A percentile compares a stretch with the other conserved stretches of the same genome.
Evolutionary conservation across 2,113 vertebrate genomes (phyloP).

Genomic region (Bagarius yarrelli): DNA sequence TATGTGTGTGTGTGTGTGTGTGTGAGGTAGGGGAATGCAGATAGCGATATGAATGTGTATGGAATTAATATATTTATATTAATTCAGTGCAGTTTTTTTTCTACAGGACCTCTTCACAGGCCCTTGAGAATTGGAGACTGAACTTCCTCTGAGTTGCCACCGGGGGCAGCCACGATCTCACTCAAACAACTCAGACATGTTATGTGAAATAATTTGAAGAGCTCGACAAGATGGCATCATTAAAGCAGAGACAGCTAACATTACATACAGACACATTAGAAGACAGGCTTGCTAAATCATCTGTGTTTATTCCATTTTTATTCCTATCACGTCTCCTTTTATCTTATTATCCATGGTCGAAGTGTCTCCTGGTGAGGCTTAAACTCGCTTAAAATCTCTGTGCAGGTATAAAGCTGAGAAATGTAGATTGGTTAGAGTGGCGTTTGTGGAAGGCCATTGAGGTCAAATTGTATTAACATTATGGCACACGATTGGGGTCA

Average conservation of each 20-base stretch:
- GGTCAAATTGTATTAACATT: background rate
- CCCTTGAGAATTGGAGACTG: constrained; percentile 65
- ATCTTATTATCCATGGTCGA: background rate
- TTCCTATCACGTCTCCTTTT: background rate
- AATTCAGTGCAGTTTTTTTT: background rate
- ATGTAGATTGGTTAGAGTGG: background rate
- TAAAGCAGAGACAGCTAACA: background rate
- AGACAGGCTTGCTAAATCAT: background rate
- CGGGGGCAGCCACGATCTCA: constrained; percentile 49
- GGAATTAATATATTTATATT: constrained; percentile 36
- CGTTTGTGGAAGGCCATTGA: background rate
- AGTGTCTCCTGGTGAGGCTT: background rate
- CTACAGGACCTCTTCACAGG: constrained; percentile 52
- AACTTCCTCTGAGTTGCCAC: constrained; percentile 43
- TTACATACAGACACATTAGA: background rate
- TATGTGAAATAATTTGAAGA: background rate
- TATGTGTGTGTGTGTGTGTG: constrained; percentile 28
- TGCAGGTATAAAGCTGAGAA: background rate
- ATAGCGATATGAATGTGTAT: constrained; percentile 2
- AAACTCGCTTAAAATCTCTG: background rate
- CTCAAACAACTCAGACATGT: background rate
- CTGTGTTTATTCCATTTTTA: background rate
- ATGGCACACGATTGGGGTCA: background rate
- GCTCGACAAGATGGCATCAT: background rate
- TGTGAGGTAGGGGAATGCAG: background rate